phyloP scores from a whole-genome alignment of 1,140 invertebrate genomes.

The Contarinia nasturtii region DNA sequence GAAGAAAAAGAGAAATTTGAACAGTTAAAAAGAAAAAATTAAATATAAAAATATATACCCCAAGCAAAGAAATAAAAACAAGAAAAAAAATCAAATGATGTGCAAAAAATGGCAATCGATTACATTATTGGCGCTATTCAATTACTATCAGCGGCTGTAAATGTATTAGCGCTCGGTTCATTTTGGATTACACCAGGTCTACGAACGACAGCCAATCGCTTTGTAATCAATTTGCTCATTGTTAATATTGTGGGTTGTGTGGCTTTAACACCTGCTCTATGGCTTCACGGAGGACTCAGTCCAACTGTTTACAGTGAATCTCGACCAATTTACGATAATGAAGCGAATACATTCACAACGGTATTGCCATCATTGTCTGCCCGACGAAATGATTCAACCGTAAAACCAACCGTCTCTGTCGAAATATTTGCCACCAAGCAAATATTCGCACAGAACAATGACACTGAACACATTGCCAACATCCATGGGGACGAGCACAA shows the following conservation, averaged over 20 bases:
- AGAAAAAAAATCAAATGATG: background rate
- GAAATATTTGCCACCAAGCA: background rate
- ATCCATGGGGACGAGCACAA: too few species aligned
- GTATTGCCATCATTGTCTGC: background rate
- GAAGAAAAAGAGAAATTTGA: too few species aligned
- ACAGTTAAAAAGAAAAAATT: too few species aligned
- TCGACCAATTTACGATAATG: background rate
- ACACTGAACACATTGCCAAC: too few species aligned
- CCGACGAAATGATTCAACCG: background rate
- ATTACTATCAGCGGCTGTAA: conserved; percentile 21
- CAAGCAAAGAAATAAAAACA: background rate
- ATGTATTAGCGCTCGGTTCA: conserved; percentile 20
- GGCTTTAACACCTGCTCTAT: conserved; percentile 18
- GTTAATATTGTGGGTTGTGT: conserved; percentile 22
- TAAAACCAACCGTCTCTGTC: background rate
- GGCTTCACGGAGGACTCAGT: conserved; percentile 9
- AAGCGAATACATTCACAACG: too few species aligned
- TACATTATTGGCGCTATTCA: conserved; percentile 21
- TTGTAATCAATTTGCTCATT: conserved; percentile 21
- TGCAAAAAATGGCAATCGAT: conserved; percentile 19
- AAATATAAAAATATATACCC: background rate
- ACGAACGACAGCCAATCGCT: conserved; percentile 23
- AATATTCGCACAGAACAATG: too few species aligned
- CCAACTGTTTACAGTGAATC: background rate
- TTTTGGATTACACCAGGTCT: conserved; percentile 23